phyloP scores from a whole-genome alignment of 2,797 vertebrate species.

The Characodon lateralis region DNA sequence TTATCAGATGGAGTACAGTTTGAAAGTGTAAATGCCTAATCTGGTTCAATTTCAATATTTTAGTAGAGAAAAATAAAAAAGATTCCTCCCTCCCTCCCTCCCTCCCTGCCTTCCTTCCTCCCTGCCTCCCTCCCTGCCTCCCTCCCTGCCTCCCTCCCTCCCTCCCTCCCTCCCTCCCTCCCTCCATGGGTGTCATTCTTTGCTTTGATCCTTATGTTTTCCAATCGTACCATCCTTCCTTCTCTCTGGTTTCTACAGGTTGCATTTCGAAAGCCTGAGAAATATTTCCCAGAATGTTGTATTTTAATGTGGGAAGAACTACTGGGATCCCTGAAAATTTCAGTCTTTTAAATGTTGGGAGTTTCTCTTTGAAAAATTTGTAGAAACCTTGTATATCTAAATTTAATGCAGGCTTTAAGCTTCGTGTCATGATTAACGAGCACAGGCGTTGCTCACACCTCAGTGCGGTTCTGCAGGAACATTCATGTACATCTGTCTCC shows the following conservation, averaged over 20 bases:
- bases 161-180: too few relatives aligned
- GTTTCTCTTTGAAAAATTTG: neutral
- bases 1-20: too few relatives aligned
- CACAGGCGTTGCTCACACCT: slow-evolving; percentile 41
- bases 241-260: too few relatives aligned
- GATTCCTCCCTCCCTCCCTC: neutral
- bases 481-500: slow-evolving; percentile 44
- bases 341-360: neutral
- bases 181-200: too few relatives aligned
- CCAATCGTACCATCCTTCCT: too few relatives aligned
- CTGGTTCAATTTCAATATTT: neutral
- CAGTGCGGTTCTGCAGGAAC: slow-evolving; percentile 40
- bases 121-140: neutral
- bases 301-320: neutral
- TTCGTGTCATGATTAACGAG: slow-evolving; percentile 41
- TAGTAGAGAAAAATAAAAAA: neutral
- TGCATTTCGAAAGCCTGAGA: too few relatives aligned
- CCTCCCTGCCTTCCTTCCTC: neutral
- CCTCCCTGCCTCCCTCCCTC: neutral
- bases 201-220: too few relatives aligned
- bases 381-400: neutral
- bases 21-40: too few relatives aligned
- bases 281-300: neutral
- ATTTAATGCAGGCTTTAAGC: slow-evolving; percentile 24
- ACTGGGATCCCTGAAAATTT: neutral